These are phyloP conservation scores for Drosophila arawakana DNA, from an alignment of 1,140 invertebrate genomes.

Conservation along the genomic window DNA sequence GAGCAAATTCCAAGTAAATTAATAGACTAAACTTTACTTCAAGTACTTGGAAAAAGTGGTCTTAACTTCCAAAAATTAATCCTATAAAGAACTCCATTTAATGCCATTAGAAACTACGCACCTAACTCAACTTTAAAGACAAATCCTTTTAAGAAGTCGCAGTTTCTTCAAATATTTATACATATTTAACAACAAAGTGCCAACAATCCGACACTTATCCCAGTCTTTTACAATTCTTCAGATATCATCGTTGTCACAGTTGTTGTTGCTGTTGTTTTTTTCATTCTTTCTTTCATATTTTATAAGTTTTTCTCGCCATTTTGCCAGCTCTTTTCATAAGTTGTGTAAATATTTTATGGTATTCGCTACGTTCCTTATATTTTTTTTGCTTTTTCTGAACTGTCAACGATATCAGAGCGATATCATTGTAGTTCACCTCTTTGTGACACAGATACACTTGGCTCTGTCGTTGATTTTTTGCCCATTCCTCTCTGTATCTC, in stretches of 20 bases:
- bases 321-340: conserved; percentile 31
- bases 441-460: conserved; percentile 72
- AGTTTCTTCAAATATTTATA: neutral
- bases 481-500: neutral
- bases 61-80: too few species aligned
- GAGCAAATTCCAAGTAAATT: neutral
- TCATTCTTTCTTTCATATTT: conserved; percentile 8
- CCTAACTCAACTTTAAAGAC: neutral
- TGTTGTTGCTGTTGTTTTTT: conserved; percentile 3
- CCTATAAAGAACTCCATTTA: conserved; percentile 3
- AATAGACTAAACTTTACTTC: too few species aligned
- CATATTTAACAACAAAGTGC: conserved; percentile 21
- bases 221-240: conserved; percentile 8
- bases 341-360: conserved; percentile 59
- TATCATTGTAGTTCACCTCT: conserved; percentile 40
- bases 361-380: conserved; percentile 30
- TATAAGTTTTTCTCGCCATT: conserved; percentile 15
- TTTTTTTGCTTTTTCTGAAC: conserved; percentile 28
- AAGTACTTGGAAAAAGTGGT: too few species aligned
- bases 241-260: conserved; percentile 18
- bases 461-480: neutral
- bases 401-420: conserved; percentile 46
- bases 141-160: neutral
- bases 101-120: neutral
- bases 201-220: conserved; percentile 53